Base-by-base conservation (phyloP, 1,140 invertebrate species). In the Eubasilissa regina region DNA sequence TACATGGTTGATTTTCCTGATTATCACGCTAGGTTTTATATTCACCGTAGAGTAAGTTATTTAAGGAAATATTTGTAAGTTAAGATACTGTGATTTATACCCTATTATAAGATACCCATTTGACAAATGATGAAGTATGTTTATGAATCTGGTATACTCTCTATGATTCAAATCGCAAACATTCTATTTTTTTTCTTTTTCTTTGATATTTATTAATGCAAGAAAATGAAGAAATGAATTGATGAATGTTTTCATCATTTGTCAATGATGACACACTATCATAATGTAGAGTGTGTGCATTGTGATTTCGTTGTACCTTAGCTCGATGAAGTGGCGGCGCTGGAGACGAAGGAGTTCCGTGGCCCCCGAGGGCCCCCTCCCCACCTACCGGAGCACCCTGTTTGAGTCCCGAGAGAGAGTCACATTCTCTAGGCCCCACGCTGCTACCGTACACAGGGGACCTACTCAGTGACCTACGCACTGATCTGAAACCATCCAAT, bases 251-350 rank as follows among this genome's bases (percentile, higher is more conserved):
- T 77, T 77, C 21, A 48, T 66, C 51, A 43, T 66, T 25, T 56
- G 25, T 44, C 72, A 45, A 44, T 45, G 72, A 62, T 13, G n/a
- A 43, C 60, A 43, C 35, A 21, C 15, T 45, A 44, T n/a, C 64
- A 15, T 68, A 68, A 68, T 47, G 64, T 68, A 44, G 10, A 72
- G 75, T 64, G 78, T 53, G 79, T 55, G 80, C 80, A 15, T 78
- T 81, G 76, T 81, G 74, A 55, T 83, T 80, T 80, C 47, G 76
- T 82, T 82, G 75, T 82, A 56, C 70, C 78, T 19, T 45, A 80
- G 81, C 64, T 75, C 60, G 35, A 66, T 47, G 19, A 80, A 43
- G 58, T 75, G 55, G 62, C 73, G 68, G 35, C 48, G 80, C 45
- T 84, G 83, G 83, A 72, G 79, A 11, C 51, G 77, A 68, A 51